Evolutionary conservation across 2,888 invertebrate genomes (phyloP), one percentile per base, ranked within the genome.

Genomic region (Brachyptera putata): DNA sequence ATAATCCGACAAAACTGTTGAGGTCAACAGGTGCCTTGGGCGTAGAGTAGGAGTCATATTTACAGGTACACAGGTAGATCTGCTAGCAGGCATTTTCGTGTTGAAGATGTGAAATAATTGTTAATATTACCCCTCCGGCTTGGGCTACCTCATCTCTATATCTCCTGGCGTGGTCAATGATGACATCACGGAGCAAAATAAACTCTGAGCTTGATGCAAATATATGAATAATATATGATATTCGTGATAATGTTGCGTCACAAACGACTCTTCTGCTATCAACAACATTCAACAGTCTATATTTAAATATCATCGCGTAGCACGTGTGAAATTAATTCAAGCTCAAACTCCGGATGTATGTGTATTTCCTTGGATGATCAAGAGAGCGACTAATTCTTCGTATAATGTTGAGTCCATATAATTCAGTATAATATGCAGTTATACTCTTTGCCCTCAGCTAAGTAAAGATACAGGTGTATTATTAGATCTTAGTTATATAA

Each of bases 301-400:
- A 18, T 46, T 46, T 46, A 46, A 24, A 3, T 21, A 41, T 18
- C 14, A 18, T 3, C 18, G 16, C 21, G 16, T n/a, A n/a, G 3
- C 41, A 21, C 5, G 21, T 24, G 24, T 21, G 46, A 21, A 46
- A 46, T 46, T 21, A 46, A 43, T 46, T 46, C 46, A 3, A 18
- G 41, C 41, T 5, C 41, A 41, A 14, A 30, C 30, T 30, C 7
- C 46, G 46, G 46, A 46, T 46, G 46, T 46, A 24, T 16, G n/a
- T n/a, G n/a, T n/a, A n/a, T 46, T 46, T 46, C 24, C 46, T 46
- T 46, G 22, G 46, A 18, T 46, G 46, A 16, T 22, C 46, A 46
- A n/a, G 46, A 22, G 24, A 46, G 7, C 46, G 24, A 24, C 24
- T n/a, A 24, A 46, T 21, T 22, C 24, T 21, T 3, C 41, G 41